Base-by-base conservation (phyloP, 2,888 invertebrate genomes). In the Spilosoma lubricipeda region DNA sequence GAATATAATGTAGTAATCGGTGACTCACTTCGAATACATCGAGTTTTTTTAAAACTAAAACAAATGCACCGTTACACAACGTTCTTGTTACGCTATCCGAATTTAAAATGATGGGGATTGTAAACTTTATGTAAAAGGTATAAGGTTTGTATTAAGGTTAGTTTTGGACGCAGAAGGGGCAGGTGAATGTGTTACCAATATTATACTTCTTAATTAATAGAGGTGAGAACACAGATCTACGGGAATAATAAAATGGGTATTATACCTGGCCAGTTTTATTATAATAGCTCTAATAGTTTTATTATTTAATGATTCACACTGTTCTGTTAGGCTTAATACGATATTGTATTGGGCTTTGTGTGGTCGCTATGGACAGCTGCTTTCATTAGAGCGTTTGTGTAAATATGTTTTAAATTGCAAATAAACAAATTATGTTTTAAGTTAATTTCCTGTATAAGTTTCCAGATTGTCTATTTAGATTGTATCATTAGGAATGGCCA, bases 1-100 rank as follows among this genome's bases (percentile, higher is more conserved):
- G 92, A 88, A 92, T 92, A 91, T 93, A 91, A 93, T 90, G 91
- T 89, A 87, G 92, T 93, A 92, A 94, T 93, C 90, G 90, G 92
- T 93, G 93, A 93, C 85, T 92, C 92, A 91, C 86, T 89, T 81
- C 79, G 87, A 86, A 91, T 91, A 88, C 91, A 93, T 92, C 86
- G 88, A 88, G 86, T 86, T 90, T 90, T 56, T 91, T 91, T 91
- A 93, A 91, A 91, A 93, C 91, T 89, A 92, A 92, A 93, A 93
- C 92, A 91, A 91, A 92, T 92, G 91, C 90, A 92, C 92, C 92
- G 92, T 93, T 93, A 91, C 88, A 85, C 86, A 90, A 90, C 89
- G 87, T 85, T 87, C 82, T 85, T 82, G 80, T 83, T 86, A 77
- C 77, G 85, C 88, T 88, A 87, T 85, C 85, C 83, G 80, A 85